Percentiles rank a stretch among this genome's conserved stretches.
These are phyloP conservation scores for Eudyptes chrysolophus DNA, from an alignment of 2,113 vertebrate species.

Conservation along the genomic window DNA sequence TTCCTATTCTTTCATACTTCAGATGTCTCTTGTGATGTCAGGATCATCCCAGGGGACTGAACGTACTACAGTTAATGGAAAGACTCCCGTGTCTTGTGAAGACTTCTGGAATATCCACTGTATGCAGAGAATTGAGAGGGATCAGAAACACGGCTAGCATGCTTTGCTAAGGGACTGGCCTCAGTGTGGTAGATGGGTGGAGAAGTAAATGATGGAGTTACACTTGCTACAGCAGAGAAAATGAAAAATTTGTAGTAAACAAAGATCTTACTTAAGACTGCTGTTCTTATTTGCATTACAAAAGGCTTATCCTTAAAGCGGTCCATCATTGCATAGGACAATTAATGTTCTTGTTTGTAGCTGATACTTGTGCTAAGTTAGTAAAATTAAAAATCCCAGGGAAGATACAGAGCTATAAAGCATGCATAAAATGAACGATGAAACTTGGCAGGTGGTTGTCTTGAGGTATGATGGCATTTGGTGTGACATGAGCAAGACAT, in stretches of 20 bases:
- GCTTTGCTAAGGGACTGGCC: not conserved
- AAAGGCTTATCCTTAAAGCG: not conserved
- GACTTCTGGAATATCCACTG: not conserved
- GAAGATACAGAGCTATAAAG: not conserved
- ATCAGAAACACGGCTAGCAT: not conserved
- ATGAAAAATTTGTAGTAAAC: not conserved
- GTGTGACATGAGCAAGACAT: not conserved
- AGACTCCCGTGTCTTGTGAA: not conserved
- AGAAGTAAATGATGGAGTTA: not conserved
- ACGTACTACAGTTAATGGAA: not conserved
- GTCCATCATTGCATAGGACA: not conserved
- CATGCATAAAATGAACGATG: fast-evolving
- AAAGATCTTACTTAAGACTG: not conserved
- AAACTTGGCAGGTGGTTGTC: not conserved
- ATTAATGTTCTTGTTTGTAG: not conserved
- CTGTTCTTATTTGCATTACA: not conserved
- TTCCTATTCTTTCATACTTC: not conserved
- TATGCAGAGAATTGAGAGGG: not conserved
- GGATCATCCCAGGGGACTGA: not conserved
- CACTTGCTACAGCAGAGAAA: not conserved
- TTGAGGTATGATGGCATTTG: not conserved
- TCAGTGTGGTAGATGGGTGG: not conserved
- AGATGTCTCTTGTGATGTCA: not conserved
- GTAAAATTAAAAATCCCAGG: not conserved
- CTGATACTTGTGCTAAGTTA: not conserved